Evolutionary conservation across 2,888 invertebrate species (phyloP).

Genomic region (Cylloceria caligata): DNA sequence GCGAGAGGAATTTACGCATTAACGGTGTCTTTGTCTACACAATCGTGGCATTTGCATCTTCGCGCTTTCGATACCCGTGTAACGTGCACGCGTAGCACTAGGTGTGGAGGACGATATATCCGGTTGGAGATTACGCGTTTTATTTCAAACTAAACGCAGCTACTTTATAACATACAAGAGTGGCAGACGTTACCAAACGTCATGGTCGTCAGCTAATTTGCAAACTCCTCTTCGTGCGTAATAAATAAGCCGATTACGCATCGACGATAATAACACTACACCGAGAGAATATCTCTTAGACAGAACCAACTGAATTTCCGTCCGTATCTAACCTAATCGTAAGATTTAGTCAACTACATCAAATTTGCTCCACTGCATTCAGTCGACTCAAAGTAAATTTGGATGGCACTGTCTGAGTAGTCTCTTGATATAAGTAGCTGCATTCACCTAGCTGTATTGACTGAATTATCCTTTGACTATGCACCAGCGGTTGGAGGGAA

Average conservation of each 20-base stretch:
- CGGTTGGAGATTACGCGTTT: slow-evolving; percentile 54
- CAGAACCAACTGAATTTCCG: too few species aligned
- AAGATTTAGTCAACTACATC: too few species aligned
- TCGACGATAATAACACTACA: slow-evolving; percentile 40
- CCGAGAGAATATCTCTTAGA: too few species aligned
- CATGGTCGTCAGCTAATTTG: slow-evolving; percentile 33
- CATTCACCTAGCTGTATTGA: slow-evolving; percentile 10
- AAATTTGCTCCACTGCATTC: too few species aligned
- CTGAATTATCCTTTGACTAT: slow-evolving; percentile 15
- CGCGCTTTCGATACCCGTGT: slow-evolving; percentile 58
- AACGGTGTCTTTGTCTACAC: slow-evolving; percentile 4
- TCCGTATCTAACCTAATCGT: too few species aligned
- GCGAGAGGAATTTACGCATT: slow-evolving; percentile 7
- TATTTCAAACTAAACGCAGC: slow-evolving; percentile 21
- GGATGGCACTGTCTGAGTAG: too few species aligned
- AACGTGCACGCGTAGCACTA: slow-evolving; percentile 33
- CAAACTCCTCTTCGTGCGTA: slow-evolving; percentile 37
- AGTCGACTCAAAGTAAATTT: too few species aligned
- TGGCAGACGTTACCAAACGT: slow-evolving; percentile 26
- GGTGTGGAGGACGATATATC: slow-evolving; percentile 47
- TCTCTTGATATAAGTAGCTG: not conserved
- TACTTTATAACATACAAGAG: slow-evolving; percentile 27
- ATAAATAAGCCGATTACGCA: slow-evolving; percentile 67
- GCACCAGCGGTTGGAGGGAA: not conserved
- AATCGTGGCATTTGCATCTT: slow-evolving; percentile 48